These are phyloP conservation scores for Paragorgia papillata DNA, from an alignment of 92 coral and sea anemone species.

Conservation along the genomic window DNA sequence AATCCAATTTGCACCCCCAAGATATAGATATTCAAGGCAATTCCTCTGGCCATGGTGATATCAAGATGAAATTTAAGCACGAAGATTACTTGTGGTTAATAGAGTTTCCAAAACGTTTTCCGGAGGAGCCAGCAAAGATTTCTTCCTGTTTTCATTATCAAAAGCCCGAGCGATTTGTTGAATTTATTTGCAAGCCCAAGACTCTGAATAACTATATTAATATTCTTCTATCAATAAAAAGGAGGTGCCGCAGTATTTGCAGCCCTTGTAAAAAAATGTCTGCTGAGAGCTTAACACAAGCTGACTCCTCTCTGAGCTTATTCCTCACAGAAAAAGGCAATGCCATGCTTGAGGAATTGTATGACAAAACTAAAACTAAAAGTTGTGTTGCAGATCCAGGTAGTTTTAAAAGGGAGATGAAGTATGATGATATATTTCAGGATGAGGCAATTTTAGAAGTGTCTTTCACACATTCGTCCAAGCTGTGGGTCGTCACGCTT, in stretches of 20 bases:
- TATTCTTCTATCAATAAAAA: background rate
- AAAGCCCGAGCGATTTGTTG: too few relatives aligned
- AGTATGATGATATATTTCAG: background rate
- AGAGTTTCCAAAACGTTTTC: constrained; percentile 10
- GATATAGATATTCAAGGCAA: background rate
- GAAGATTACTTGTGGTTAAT: background rate
- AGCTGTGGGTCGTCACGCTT: background rate
- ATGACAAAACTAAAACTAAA: background rate
- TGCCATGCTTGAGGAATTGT: background rate
- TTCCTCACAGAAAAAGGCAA: background rate
- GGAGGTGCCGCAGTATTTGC: background rate
- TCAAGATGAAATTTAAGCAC: constrained; percentile 34
- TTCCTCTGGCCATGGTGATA: background rate
- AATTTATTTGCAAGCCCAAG: background rate
- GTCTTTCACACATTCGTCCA: background rate
- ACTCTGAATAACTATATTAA: background rate
- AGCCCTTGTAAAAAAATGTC: background rate
- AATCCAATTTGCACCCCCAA: constrained; percentile 1
- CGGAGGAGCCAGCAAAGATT: constrained; percentile 3
- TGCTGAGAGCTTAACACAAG: background rate
- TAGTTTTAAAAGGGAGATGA: background rate
- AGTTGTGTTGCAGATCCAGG: background rate
- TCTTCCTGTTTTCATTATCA: background rate
- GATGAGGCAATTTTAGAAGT: background rate
- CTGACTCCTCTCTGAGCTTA: background rate